Conservation (phyloP, 2,797 vertebrate genomes). For the Astyanax mexicanus region DNA sequence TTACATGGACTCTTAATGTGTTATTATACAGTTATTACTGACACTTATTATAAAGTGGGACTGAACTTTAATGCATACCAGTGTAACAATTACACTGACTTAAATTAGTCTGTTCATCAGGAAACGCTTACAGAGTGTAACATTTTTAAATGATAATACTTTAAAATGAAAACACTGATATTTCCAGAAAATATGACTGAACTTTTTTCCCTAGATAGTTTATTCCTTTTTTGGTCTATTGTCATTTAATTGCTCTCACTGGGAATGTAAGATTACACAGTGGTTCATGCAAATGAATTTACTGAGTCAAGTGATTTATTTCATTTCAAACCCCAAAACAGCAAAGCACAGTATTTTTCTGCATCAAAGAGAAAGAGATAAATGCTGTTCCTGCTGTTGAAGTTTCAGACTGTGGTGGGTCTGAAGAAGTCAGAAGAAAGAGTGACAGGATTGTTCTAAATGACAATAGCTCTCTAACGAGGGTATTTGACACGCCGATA, state of each 20-base stretch:
- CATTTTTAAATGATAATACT: background rate
- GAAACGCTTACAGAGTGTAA: background rate
- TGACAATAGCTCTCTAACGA: conserved; percentile 61
- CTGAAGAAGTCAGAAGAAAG: conserved; percentile 31
- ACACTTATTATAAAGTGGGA: too few species aligned
- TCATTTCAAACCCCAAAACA: background rate
- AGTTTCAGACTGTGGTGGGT: conserved; percentile 3
- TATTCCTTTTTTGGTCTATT: too few species aligned
- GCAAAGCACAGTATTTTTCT: background rate
- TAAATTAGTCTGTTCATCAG: background rate
- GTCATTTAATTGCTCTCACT: background rate
- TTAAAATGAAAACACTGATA: background rate
- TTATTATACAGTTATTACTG: too few species aligned
- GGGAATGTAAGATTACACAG: too few species aligned
- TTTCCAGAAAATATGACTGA: background rate
- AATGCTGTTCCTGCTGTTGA: conserved; percentile 7
- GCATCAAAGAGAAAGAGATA: background rate
- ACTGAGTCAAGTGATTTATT: background rate
- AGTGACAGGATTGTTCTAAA: conserved; percentile 56
- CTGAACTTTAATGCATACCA: background rate
- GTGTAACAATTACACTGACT: background rate
- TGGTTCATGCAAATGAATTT: background rate
- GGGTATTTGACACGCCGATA: conserved; percentile 69
- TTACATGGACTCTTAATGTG: too few species aligned
- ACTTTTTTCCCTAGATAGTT: background rate